phyloP scores from a whole-genome alignment of 2,797 vertebrate genomes.

The Microctenopoma steveboyesi region DNA sequence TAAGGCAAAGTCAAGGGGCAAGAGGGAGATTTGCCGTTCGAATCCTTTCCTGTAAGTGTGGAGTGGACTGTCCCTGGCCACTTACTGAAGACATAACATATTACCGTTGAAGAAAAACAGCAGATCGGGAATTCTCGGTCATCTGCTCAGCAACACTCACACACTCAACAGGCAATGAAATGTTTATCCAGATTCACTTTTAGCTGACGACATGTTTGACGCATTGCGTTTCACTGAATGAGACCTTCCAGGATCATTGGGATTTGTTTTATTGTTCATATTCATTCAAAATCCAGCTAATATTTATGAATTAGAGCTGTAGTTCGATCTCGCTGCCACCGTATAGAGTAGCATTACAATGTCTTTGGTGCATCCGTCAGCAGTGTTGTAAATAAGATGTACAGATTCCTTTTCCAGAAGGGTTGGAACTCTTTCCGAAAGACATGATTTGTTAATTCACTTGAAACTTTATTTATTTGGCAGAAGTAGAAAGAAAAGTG shows the following conservation, averaged over 20 bases:
- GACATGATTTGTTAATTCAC: too few species aligned
- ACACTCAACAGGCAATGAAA: slow-evolving; percentile 25
- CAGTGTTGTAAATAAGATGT: too few species aligned
- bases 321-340: slow-evolving; percentile 11
- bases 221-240: slow-evolving; percentile 39
- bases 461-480: too few species aligned
- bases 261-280: slow-evolving; percentile 43
- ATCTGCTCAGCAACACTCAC: slow-evolving; percentile 23
- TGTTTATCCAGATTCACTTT: slow-evolving; percentile 16
- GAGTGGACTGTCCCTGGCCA: slow-evolving; percentile 54
- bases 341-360: not conserved
- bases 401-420: too few species aligned
- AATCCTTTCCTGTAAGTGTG: slow-evolving; percentile 40
- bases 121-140: slow-evolving; percentile 31
- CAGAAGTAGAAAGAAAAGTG: too few species aligned
- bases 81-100: slow-evolving; percentile 69
- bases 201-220: slow-evolving; percentile 31
- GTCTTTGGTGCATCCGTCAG: too few species aligned
- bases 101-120: slow-evolving; percentile 61
- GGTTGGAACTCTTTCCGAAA: too few species aligned
- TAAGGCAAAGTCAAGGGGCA: slow-evolving; percentile 63
- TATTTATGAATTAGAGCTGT: slow-evolving; percentile 14
- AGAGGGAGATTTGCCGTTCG: slow-evolving; percentile 59
- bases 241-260: slow-evolving; percentile 22
- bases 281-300: slow-evolving; percentile 35